Conservation (phyloP, 2,797 vertebrate species). For the Salmo trutta region DNA sequence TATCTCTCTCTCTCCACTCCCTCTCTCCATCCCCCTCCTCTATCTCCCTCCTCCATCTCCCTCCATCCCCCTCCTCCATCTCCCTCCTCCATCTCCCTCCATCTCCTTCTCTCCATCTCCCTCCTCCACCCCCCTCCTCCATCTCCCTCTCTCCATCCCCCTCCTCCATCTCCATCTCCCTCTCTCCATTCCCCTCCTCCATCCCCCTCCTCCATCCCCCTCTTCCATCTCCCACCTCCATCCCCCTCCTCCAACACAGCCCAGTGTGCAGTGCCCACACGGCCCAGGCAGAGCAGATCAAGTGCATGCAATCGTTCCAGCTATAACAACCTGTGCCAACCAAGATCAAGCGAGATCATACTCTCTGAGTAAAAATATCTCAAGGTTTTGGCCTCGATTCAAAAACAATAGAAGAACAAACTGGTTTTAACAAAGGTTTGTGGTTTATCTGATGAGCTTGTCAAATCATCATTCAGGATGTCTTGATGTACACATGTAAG, state of each 20-base stretch:
- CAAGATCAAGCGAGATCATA: constrained; percentile 61
- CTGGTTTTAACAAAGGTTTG: constrained; percentile 30
- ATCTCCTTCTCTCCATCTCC: too few species aligned
- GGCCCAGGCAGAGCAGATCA: constrained; percentile 56
- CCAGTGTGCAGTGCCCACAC: constrained; percentile 46
- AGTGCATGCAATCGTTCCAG: constrained; percentile 64
- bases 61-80: background rate
- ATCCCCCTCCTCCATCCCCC: background rate
- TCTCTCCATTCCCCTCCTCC: background rate
- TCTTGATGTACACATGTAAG: constrained; percentile 12
- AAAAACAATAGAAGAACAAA: constrained; percentile 56
- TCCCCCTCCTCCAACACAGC: constrained; percentile 8
- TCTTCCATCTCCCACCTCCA: background rate
- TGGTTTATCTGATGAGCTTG: constrained; percentile 18
- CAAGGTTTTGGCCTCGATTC: constrained; percentile 49
- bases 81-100: background rate
- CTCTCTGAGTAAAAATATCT: constrained; percentile 59
- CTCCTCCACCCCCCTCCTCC: too few species aligned
- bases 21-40: background rate
- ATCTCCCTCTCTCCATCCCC: background rate
- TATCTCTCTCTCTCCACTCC: background rate
- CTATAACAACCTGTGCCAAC: constrained; percentile 59
- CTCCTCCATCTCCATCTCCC: constrained; percentile 16
- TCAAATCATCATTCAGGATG: constrained; percentile 45
- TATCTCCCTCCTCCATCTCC: background rate